A percentile compares a stretch with the other conserved stretches of the same genome.
Conservation (phyloP, 2,113 vertebrate genomes). For the Suncus etruscus region DNA sequence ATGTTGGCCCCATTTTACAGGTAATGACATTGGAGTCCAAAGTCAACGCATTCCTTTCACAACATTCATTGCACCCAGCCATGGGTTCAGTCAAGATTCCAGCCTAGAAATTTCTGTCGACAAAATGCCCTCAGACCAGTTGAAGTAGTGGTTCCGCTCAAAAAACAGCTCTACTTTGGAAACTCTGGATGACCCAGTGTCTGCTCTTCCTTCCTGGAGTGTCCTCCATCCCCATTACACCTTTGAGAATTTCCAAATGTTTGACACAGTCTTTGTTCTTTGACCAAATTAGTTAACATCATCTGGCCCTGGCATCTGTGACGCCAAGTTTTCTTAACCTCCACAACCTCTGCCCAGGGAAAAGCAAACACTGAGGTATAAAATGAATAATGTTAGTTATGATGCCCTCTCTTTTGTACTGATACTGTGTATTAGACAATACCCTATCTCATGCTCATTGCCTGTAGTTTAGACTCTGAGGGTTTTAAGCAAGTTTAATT, state of each 20-base stretch:
- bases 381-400: neutral
- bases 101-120: neutral
- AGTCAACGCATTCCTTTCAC: neutral
- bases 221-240: neutral
- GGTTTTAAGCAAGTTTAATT: slow-evolving; percentile 4
- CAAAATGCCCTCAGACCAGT: neutral
- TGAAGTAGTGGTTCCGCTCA: neutral
- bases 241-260: slow-evolving; percentile 35
- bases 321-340: slow-evolving; percentile 69
- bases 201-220: neutral
- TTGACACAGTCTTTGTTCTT: slow-evolving; percentile 62
- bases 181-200: neutral
- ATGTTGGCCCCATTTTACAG: slow-evolving; percentile 22
- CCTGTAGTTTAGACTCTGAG: slow-evolving; percentile 1
- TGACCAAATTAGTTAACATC: slow-evolving; percentile 76
- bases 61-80: neutral
- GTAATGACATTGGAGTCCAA: neutral
- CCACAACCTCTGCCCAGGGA: slow-evolving; percentile 45
- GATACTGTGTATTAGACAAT: neutral
- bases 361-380: slow-evolving; percentile 34
- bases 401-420: neutral
- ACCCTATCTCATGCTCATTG: neutral
- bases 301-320: slow-evolving; percentile 60
- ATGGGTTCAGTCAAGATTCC: neutral
- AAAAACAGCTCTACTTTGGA: neutral